Conservation (phyloP, 2,797 vertebrate genomes). For the Calcarius lapponicus region DNA sequence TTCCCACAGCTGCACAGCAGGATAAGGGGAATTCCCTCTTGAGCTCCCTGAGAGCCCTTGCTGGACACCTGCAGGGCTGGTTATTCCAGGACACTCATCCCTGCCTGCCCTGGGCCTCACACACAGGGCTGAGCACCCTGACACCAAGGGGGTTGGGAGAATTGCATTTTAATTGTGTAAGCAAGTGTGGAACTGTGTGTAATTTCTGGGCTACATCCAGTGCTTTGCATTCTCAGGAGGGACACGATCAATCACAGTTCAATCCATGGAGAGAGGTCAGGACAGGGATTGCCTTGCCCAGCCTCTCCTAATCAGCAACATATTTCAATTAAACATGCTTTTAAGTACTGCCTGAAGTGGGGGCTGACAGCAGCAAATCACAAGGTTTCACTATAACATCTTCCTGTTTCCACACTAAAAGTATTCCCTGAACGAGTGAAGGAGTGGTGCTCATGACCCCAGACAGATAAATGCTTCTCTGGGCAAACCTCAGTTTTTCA, state of each 20-base stretch:
- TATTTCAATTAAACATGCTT: background rate
- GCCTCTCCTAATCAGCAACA: background rate
- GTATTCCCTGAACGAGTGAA: background rate
- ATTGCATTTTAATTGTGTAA: background rate
- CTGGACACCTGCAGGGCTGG: fast-evolving
- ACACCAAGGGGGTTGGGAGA: background rate
- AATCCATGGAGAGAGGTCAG: background rate
- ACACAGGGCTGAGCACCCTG: fast-evolving
- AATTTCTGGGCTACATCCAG: background rate
- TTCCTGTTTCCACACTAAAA: background rate
- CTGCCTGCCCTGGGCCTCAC: background rate
- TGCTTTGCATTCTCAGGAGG: background rate
- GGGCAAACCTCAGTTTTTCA: background rate
- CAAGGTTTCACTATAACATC: background rate
- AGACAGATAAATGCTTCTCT: background rate
- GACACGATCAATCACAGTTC: background rate
- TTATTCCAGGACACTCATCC: fast-evolving
- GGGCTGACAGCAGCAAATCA: background rate
- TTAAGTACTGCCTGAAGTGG: background rate
- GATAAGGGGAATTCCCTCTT: background rate
- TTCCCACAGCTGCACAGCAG: background rate
- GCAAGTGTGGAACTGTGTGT: background rate
- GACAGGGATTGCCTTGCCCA: background rate
- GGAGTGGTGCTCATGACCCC: background rate
- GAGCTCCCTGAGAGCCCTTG: background rate